These are phyloP conservation scores for Spilogale gracilis DNA, from an alignment of 2,113 vertebrate genomes.

Conservation along the genomic window DNA sequence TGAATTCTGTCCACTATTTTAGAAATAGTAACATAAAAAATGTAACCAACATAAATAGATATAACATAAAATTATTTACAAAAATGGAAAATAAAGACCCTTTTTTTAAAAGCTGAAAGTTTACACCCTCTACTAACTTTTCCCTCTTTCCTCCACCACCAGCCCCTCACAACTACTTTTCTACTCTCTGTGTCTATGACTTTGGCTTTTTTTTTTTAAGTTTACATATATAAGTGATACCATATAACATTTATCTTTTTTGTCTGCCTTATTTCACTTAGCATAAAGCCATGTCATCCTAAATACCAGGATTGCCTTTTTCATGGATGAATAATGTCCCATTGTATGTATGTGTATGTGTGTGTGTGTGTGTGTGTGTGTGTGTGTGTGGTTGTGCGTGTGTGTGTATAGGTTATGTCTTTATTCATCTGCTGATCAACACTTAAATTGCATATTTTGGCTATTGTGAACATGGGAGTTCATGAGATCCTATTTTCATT, in stretches of 20 bases:
- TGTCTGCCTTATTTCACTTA: background rate
- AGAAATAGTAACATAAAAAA: background rate
- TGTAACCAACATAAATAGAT: background rate
- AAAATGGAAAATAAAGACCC: background rate
- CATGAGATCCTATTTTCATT: background rate
- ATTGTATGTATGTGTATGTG: no score
- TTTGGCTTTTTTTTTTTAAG: background rate
- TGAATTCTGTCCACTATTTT: background rate
- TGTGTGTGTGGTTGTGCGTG: no score
- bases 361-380: no score
- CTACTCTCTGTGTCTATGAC: background rate
- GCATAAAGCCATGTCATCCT: background rate
- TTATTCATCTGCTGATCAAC: background rate
- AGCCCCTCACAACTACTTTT: background rate
- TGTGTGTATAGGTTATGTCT: no score
- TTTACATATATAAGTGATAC: background rate
- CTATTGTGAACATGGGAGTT: background rate
- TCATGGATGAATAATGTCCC: background rate
- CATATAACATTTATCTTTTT: background rate
- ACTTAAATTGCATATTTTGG: background rate
- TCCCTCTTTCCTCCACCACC: background rate
- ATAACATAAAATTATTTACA: background rate
- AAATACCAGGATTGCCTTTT: background rate
- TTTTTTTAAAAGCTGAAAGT: background rate
- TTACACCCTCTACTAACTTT: background rate